Evolutionary conservation across 2,888 invertebrate genomes (phyloP).

Genomic region (Geotrupes spiniger): DNA sequence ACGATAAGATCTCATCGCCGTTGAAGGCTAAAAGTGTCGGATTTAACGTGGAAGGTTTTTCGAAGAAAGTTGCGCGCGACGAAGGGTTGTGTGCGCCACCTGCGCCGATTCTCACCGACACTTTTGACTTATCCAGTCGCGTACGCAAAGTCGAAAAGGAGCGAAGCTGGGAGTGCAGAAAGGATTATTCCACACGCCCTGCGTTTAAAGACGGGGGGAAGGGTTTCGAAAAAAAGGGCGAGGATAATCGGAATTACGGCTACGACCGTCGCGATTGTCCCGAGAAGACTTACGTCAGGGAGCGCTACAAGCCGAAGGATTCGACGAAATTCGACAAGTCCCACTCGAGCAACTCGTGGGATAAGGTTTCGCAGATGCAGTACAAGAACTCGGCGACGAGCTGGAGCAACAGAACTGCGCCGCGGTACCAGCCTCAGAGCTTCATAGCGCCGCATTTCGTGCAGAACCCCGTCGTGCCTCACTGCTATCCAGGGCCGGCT

Average conservation of each 20-base stretch:
- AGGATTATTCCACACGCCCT: conserved; percentile 6
- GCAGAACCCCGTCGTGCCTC: background rate
- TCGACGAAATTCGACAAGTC: background rate
- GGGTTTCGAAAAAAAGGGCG: conserved; percentile 9
- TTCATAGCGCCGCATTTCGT: background rate
- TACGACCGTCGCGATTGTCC: conserved; percentile 1
- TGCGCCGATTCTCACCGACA: conserved; percentile 14
- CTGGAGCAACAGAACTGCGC: conserved; percentile 6
- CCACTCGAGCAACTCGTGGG: conserved; percentile 9
- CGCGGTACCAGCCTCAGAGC: conserved; percentile 9
- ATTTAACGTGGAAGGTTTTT: background rate
- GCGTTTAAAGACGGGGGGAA: conserved; percentile 7
- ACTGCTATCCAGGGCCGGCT: conserved; percentile 9
- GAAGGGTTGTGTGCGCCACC: conserved; percentile 15
- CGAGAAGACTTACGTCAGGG: conserved; percentile 10
- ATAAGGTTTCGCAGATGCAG: conserved; percentile 1
- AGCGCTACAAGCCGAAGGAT: conserved; percentile 13
- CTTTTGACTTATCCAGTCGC: conserved; percentile 4
- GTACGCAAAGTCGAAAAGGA: conserved; percentile 13
- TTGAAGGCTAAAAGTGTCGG: background rate
- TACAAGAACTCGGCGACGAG: conserved; percentile 12
- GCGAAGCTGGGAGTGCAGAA: conserved; percentile 12
- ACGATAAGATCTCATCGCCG: conserved; percentile 3
- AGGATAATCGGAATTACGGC: conserved; percentile 7
- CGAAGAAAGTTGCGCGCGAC: conserved; percentile 8